Evolutionary conservation across 1,140 invertebrate species (phyloP), one percentile per base, ranked within the genome.

Genomic region (Drosophila prosaltans): DNA sequence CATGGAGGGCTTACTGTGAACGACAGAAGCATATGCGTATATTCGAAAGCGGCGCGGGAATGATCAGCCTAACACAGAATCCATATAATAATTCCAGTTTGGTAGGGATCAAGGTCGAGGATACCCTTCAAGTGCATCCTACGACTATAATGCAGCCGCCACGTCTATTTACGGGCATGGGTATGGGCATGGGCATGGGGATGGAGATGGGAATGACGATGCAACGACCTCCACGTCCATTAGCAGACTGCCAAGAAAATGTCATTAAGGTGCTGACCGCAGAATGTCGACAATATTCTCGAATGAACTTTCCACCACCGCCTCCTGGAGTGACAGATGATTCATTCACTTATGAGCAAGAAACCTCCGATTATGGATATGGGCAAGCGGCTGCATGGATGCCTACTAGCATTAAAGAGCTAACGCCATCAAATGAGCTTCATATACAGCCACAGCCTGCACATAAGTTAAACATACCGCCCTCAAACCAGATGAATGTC

Each of bases 1-100:
- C 98, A 0, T 99, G 99, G 99, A 95, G 97, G 72, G 96, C 97
- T 4, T 99, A 99, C 92, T 99, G 98, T 93, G 98, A 99, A 84
- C 94, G 98, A 51, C 99, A 99, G 92, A 97, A 98, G 77, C 94
- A 97, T 79, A 95, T 99, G 93, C 94, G 98, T 59, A 94, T 96
- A 24, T 94, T 94, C 77, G 97, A 97, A 92, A 96, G 96, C 21
- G 96, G 97, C 10, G 95, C 95, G 1, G 96, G 96, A 4, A 90
- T 96, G 88, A 94, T 81, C 74, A 93, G 80, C 65, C 93, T 92
- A 60, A 93, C 93, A 41, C 90, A 91, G 54, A 91, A 91, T 24
- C 63, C 90, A 0, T 90, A 70, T 61, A 90, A 91, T 51, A 65
- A 70, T 39, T 65, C 72, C 3, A 61, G 74, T 60, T 60, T 74